Conservation (phyloP, 2,797 vertebrate species). For the Tadarida brasiliensis region DNA sequence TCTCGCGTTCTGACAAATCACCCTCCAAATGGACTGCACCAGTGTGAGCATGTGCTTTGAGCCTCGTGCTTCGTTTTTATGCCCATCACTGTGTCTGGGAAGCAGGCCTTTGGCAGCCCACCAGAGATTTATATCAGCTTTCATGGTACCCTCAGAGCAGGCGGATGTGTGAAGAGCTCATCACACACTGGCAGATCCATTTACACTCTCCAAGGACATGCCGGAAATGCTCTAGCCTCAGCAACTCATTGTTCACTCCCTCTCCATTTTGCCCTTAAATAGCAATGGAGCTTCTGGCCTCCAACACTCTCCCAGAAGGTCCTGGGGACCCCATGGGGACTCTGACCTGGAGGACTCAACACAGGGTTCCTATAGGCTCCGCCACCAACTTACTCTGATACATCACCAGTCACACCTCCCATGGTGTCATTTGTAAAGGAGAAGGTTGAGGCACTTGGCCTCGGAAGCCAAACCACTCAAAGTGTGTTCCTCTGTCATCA, state of each 20-base stretch:
- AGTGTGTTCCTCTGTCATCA: not conserved
- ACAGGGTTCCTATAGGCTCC: not conserved
- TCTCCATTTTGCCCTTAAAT: not conserved
- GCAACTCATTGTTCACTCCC: not conserved
- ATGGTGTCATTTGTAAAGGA: not conserved
- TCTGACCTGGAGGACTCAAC: not conserved
- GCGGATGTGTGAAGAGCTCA: not conserved
- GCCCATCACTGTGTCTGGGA: not conserved
- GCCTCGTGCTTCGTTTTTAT: conserved; percentile 49
- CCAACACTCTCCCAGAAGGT: not conserved
- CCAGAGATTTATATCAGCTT: not conserved
- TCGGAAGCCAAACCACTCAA: not conserved
- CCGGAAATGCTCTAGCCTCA: not conserved
- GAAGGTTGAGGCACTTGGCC: not conserved
- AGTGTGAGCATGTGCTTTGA: conserved; percentile 47
- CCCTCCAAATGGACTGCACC: conserved; percentile 30
- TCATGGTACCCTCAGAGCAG: conserved; percentile 47
- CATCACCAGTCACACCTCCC: not conserved
- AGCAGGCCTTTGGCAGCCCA: conserved; percentile 55
- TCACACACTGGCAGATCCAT: conserved; percentile 60
- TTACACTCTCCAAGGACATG: conserved; percentile 51
- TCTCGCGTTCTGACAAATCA: conserved; percentile 23
- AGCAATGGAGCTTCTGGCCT: not conserved
- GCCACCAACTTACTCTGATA: not conserved
- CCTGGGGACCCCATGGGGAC: not conserved